A percentile compares a stretch with the other conserved stretches of the same genome.
These are phyloP conservation scores for Callospermophilus lateralis DNA, from an alignment of 2,113 vertebrate genomes.

Conservation along the genomic window DNA sequence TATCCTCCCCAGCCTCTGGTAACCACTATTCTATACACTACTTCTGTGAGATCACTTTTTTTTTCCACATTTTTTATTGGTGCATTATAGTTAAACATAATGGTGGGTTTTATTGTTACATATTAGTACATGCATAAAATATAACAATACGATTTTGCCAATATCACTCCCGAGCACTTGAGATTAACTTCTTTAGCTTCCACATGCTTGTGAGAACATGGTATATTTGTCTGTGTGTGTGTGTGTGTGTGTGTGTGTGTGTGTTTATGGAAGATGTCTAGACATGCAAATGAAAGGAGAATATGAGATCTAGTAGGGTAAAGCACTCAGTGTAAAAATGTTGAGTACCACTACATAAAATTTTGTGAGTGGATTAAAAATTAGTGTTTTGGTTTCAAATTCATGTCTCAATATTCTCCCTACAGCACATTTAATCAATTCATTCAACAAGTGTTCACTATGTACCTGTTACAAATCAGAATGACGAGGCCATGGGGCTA, in stretches of 20 bases:
- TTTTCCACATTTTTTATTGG: background rate
- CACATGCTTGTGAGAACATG: background rate
- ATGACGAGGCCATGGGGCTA: background rate
- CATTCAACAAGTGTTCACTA: background rate
- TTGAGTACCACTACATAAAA: background rate
- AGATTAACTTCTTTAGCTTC: background rate
- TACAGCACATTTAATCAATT: background rate
- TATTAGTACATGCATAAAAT: too few relatives aligned
- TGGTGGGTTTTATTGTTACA: too few relatives aligned
- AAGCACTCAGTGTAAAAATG: background rate
- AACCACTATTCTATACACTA: too few relatives aligned
- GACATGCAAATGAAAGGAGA: background rate
- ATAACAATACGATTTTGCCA: too few relatives aligned
- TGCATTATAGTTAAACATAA: too few relatives aligned
- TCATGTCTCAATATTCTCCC: background rate
- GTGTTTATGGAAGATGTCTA: too few relatives aligned
- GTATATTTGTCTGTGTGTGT: background rate
- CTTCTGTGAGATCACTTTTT: background rate
- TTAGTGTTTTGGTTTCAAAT: constrained; percentile 12
- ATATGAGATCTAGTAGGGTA: background rate
- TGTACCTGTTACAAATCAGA: background rate
- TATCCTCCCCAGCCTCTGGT: background rate
- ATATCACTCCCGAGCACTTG: too few relatives aligned
- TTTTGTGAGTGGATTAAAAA: background rate
- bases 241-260: too few relatives aligned